Conservation (phyloP, 2,888 invertebrate genomes). For the Lacanobia oleracea region DNA sequence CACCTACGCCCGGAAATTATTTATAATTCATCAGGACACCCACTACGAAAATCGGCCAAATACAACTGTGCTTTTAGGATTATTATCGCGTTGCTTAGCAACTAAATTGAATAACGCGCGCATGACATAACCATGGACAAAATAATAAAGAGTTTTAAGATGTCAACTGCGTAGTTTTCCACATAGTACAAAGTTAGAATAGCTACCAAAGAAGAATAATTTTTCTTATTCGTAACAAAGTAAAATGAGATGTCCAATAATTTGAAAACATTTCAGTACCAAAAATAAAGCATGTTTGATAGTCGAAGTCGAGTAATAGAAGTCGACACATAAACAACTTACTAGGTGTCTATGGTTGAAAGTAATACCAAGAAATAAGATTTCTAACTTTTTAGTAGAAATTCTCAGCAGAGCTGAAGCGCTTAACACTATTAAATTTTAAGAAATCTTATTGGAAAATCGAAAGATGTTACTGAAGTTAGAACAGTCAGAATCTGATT, state of each 20-base stretch:
- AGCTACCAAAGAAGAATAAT: not conserved
- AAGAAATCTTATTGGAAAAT: not conserved
- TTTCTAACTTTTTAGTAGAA: constrained; percentile 22
- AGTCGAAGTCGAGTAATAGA: too few species aligned
- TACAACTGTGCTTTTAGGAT: constrained; percentile 77
- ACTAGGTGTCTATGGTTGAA: constrained; percentile 39
- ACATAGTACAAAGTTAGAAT: too few species aligned
- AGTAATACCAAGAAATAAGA: constrained; percentile 30
- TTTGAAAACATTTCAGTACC: not conserved
- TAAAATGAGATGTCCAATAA: not conserved
- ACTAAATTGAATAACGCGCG: constrained; percentile 87
- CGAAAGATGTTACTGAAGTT: too few species aligned
- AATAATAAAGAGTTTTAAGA: not conserved
- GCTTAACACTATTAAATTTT: too few species aligned
- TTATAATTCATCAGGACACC: constrained; percentile 57
- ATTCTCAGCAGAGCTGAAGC: not conserved
- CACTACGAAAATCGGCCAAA: constrained; percentile 65
- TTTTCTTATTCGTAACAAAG: too few species aligned
- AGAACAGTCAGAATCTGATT: too few species aligned
- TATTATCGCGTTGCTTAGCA: constrained; percentile 82
- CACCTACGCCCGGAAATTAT: constrained; percentile 37
- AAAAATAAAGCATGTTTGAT: not conserved
- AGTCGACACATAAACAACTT: not conserved
- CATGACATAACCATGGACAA: constrained; percentile 64
- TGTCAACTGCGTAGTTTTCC: not conserved